phyloP scores from a whole-genome alignment of 2,113 vertebrate genomes.

The Ictalurus punctatus region DNA sequence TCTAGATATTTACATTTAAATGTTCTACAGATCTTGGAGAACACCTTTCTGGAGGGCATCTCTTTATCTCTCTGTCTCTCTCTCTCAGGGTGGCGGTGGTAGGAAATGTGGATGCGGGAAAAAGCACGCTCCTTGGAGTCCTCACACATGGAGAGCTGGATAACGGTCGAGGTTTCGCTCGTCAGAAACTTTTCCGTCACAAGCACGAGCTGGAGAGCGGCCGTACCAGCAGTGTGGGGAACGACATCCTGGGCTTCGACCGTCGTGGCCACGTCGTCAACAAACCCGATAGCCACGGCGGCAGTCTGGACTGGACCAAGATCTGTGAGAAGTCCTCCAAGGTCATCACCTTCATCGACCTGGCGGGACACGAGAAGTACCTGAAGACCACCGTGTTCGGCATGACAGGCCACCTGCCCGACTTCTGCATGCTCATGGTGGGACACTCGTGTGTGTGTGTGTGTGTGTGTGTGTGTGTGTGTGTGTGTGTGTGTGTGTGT shows the following conservation, averaged over 20 bases:
- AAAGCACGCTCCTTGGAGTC: conserved; percentile 93
- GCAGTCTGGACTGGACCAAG: conserved; percentile 97
- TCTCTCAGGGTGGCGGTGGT: conserved; percentile 90
- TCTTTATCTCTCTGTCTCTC: not conserved
- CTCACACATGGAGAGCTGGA: conserved; percentile 94
- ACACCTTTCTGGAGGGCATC: not conserved
- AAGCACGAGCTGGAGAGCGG: conserved; percentile 98
- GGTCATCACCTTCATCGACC: conserved; percentile 97
- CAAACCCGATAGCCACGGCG: conserved; percentile 94
- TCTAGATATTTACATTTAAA: not conserved
- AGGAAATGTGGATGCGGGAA: conserved; percentile 96
- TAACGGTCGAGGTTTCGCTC: conserved; percentile 95
- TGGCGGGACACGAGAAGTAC: conserved; percentile 97
- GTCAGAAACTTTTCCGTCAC: conserved; percentile 97
- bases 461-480: not conserved
- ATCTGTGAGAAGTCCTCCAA: conserved; percentile 98
- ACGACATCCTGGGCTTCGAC: conserved; percentile 97
- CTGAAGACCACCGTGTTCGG: conserved; percentile 98
- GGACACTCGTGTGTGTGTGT: conserved; percentile 49
- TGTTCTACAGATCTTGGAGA: not conserved
- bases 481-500: not conserved
- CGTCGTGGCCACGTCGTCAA: conserved; percentile 93
- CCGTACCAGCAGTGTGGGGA: conserved; percentile 96
- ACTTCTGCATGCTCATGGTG: conserved; percentile 99
- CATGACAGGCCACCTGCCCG: conserved; percentile 96